These are phyloP conservation scores for Natator depressus DNA, from an alignment of 2,113 vertebrate genomes.

Conservation along the genomic window DNA sequence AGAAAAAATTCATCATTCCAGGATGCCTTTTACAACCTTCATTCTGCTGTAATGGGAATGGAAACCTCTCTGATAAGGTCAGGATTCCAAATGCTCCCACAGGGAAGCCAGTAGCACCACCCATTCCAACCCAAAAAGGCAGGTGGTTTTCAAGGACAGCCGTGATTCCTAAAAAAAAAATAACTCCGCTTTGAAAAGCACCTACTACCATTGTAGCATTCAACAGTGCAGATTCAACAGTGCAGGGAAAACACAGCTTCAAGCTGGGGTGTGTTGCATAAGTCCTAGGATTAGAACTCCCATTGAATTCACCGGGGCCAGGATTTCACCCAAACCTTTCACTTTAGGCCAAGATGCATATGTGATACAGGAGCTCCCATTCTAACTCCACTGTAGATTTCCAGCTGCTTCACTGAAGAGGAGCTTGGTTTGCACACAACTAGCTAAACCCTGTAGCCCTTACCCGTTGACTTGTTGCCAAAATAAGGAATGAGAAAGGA, in stretches of 20 bases:
- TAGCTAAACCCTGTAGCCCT: not conserved
- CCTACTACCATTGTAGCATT: not conserved
- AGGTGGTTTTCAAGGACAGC: slow-evolving; percentile 39
- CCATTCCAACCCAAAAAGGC: not conserved
- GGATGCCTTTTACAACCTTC: not conserved
- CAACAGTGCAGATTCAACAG: too few relatives aligned
- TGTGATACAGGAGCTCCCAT: not conserved
- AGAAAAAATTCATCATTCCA: not conserved
- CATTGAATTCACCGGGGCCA: rapidly evolving
- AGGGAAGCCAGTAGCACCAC: rapidly evolving
- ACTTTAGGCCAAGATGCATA: not conserved
- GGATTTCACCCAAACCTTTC: not conserved
- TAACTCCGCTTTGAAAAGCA: slow-evolving; percentile 26
- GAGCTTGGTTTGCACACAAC: not conserved
- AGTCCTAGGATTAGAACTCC: not conserved
- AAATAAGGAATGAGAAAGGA: not conserved
- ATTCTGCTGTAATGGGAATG: not conserved
- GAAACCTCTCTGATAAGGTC: not conserved
- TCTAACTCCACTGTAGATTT: not conserved
- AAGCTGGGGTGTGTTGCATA: not conserved
- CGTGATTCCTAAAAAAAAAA: not conserved
- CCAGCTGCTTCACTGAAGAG: not conserved
- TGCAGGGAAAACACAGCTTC: not conserved
- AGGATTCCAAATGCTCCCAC: rapidly evolving
- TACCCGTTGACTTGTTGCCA: not conserved